phyloP scores from a whole-genome alignment of 2,888 invertebrate species.

The Eilema sororculum region DNA sequence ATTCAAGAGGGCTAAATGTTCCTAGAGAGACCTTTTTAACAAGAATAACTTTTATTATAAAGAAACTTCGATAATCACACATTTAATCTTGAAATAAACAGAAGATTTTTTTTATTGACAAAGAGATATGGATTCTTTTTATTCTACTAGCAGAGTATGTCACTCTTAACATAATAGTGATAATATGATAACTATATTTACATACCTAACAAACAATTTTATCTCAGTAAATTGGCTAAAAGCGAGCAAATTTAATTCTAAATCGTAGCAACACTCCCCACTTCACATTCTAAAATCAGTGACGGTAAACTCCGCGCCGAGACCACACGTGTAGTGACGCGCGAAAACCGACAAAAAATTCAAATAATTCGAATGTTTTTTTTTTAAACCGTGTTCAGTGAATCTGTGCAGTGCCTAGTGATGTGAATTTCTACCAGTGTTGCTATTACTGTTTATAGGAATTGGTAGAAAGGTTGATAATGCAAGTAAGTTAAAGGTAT shows the following conservation, averaged over 20 bases:
- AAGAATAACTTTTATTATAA: no score
- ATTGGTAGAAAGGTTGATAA: constrained; percentile 33
- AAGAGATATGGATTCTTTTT: not conserved
- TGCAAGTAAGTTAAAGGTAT: constrained; percentile 48
- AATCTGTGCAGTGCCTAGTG: constrained; percentile 33
- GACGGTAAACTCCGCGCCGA: constrained; percentile 47
- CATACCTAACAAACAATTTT: not conserved
- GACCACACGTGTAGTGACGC: constrained; percentile 46
- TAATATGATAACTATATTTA: not conserved
- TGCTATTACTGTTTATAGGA: constrained; percentile 11
- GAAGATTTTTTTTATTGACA: not conserved
- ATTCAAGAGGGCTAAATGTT: no score
- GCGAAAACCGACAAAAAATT: constrained; percentile 19
- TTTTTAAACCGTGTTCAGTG: constrained; percentile 38
- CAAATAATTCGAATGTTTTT: constrained; percentile 19
- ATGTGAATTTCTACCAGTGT: constrained; percentile 26
- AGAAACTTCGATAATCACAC: no score
- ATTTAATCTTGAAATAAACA: not conserved
- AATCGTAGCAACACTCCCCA: constrained; percentile 40
- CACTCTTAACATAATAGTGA: not conserved
- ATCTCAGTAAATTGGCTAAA: constrained; percentile 6
- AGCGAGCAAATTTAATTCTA: constrained; percentile 23
- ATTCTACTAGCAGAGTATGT: not conserved
- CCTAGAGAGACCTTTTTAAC: no score
- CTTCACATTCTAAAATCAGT: constrained; percentile 52